A percentile compares a stretch with the other conserved stretches of the same genome.
Evolutionary conservation across 2,888 invertebrate species (phyloP).

Genomic region (Xanthia togata): DNA sequence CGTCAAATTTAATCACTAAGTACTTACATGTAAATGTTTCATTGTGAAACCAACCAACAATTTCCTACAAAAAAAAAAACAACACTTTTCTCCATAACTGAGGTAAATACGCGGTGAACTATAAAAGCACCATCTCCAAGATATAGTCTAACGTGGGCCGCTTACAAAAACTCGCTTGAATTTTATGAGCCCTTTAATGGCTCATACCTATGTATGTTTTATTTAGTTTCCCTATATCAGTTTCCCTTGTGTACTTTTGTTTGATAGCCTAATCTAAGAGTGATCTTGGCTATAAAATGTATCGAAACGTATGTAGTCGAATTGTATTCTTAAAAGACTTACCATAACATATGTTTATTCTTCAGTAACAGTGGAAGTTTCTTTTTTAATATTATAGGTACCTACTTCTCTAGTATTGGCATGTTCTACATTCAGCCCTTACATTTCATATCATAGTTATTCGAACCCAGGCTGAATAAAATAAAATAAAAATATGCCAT

Average conservation of each 20-base stretch:
- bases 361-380: not conserved
- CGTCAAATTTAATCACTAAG: not conserved
- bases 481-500: constrained; percentile 35
- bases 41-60: not conserved
- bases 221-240: constrained; percentile 77
- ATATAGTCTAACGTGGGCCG: constrained; percentile 76
- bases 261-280: constrained; percentile 55
- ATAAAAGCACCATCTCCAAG: constrained; percentile 74
- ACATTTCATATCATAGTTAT: constrained; percentile 25
- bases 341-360: too few species aligned
- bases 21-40: not conserved
- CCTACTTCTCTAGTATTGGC: too few species aligned
- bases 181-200: constrained; percentile 78
- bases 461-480: constrained; percentile 20
- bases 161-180: constrained; percentile 70
- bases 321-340: not conserved
- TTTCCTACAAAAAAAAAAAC: not conserved
- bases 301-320: not conserved
- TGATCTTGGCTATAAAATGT: constrained; percentile 47
- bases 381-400: not conserved
- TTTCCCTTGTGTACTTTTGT: constrained; percentile 67
- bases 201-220: constrained; percentile 73
- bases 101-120: constrained; percentile 59
- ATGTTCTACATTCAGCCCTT: not conserved
- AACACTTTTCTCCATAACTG: constrained; percentile 7